phyloP scores from a whole-genome alignment of 2,888 invertebrate species.

The Spodoptera exigua region DNA sequence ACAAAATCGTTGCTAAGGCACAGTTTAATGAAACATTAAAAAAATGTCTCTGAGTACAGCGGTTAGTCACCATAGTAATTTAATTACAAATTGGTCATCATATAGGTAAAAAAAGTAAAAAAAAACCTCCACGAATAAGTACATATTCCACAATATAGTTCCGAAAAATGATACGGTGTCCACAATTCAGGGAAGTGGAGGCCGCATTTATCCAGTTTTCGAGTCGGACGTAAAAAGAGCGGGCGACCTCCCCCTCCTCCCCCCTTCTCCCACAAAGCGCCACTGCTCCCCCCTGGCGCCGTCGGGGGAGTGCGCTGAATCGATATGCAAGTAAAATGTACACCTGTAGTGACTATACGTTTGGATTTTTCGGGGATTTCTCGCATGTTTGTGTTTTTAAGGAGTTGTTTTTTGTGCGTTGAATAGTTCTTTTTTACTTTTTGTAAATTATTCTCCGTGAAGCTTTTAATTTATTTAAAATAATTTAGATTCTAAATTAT shows the following conservation, averaged over 20 bases:
- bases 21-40: too few relatives aligned
- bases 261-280: conserved; percentile 27
- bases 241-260: conserved; percentile 51
- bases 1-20: too few relatives aligned
- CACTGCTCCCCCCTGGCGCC: conserved; percentile 60
- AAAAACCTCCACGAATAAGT: conserved; percentile 23
- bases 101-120: conserved; percentile 11
- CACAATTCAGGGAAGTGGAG: conserved; percentile 66
- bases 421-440: too few relatives aligned
- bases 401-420: conserved; percentile 1
- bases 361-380: conserved; percentile 41
- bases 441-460: too few relatives aligned
- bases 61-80: neutral
- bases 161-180: conserved; percentile 49
- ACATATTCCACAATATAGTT: conserved; percentile 11
- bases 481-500: too few relatives aligned
- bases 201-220: conserved; percentile 77
- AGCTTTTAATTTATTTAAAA: too few relatives aligned
- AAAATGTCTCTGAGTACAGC: too few relatives aligned
- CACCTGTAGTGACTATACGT: conserved; percentile 68
- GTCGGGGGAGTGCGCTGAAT: conserved; percentile 76
- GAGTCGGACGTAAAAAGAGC: conserved; percentile 75
- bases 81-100: conserved; percentile 12
- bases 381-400: neutral
- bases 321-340: conserved; percentile 84